These are phyloP conservation scores for Anisognathus igniventris DNA, from an alignment of 2,797 vertebrate genomes.

Conservation along the genomic window DNA sequence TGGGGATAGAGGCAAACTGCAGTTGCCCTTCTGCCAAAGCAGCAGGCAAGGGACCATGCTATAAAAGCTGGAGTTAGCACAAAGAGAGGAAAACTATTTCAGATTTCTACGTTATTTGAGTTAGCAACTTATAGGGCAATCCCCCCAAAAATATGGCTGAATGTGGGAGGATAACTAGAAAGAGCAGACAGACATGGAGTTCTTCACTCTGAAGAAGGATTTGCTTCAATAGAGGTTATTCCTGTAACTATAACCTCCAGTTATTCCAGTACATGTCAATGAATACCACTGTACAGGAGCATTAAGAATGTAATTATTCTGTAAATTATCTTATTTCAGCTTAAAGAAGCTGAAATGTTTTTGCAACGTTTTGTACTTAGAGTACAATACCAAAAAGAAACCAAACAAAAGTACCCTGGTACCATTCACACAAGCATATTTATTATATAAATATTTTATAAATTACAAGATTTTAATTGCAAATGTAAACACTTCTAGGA, in stretches of 20 bases:
- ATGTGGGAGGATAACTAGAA: background rate
- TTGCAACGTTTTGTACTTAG: background rate
- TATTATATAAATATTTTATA: slow-evolving; percentile 83
- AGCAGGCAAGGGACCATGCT: background rate
- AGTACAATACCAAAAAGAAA: background rate
- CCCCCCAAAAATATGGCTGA: background rate
- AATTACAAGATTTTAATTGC: slow-evolving; percentile 80
- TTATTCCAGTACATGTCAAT: background rate
- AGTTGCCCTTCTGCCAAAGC: background rate
- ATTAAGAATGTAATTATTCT: background rate
- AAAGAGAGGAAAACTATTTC: background rate
- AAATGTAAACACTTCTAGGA: slow-evolving; percentile 73
- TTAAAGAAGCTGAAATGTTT: background rate
- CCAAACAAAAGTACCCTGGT: slow-evolving; percentile 47
- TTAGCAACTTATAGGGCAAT: background rate
- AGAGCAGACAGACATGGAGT: background rate
- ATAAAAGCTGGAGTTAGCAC: background rate
- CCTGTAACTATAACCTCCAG: background rate
- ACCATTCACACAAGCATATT: slow-evolving; percentile 76
- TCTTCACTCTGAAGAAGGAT: background rate
- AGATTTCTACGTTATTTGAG: background rate
- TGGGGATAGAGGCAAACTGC: background rate
- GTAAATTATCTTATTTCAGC: background rate
- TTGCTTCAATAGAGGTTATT: background rate
- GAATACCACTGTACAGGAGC: background rate